Evolutionary conservation across 2,797 vertebrate genomes (phyloP).

Genomic region (Catharus ustulatus): DNA sequence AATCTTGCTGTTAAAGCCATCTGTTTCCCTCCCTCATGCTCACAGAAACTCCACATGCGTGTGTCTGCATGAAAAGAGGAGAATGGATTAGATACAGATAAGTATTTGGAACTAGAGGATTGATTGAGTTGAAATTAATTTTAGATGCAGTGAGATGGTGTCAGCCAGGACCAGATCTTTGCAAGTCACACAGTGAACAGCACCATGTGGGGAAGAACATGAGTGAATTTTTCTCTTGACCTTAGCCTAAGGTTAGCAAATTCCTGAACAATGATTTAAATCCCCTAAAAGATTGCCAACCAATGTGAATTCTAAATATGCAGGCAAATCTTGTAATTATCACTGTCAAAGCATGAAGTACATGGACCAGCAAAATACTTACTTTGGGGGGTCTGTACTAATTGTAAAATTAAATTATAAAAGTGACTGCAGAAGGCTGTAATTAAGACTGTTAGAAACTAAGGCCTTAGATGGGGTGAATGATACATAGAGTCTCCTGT

Average conservation of each 20-base stretch:
- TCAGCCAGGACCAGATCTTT: slow-evolving; percentile 44
- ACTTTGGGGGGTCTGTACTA: neutral
- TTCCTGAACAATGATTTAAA: neutral
- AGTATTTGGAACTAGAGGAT: neutral
- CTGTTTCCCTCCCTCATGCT: slow-evolving; percentile 37
- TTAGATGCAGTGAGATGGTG: slow-evolving; percentile 51
- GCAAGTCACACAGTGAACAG: slow-evolving; percentile 12
- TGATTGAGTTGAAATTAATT: slow-evolving; percentile 50
- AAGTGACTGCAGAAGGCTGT: neutral
- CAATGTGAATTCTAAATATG: neutral
- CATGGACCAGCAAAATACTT: neutral
- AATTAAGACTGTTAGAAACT: neutral
- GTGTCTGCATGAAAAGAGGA: neutral
- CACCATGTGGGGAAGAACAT: slow-evolving; percentile 16
- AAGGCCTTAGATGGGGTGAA: neutral
- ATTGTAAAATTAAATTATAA: neutral
- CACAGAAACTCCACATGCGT: slow-evolving; percentile 12
- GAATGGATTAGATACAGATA: slow-evolving; percentile 33
- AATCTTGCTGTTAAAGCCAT: slow-evolving; percentile 52
- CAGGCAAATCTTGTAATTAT: neutral
- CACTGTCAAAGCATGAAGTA: neutral
- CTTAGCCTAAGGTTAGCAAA: neutral
- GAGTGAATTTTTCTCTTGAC: slow-evolving; percentile 8
- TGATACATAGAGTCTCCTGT: neutral
- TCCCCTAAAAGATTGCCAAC: neutral